phyloP scores from a whole-genome alignment of 1,140 invertebrate species.

The Microplitis mediator region DNA sequence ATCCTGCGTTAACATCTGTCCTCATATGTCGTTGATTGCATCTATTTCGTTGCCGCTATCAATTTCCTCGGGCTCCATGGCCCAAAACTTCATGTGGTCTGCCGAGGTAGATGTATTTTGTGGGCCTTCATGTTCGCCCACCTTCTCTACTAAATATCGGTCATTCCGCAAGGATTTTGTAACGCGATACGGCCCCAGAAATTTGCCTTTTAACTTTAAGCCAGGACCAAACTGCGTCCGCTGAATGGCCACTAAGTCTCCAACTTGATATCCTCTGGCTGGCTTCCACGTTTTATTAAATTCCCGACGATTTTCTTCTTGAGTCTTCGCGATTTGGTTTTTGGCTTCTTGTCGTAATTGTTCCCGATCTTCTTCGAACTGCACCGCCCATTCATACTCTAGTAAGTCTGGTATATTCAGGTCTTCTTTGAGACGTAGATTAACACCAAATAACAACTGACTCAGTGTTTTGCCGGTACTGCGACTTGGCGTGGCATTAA shows the following conservation, averaged over 20 bases:
- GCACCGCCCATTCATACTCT: not conserved
- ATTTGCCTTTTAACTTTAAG: conserved; percentile 9
- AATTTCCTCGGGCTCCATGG: not conserved
- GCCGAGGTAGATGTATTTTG: not conserved
- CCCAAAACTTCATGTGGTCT: not conserved
- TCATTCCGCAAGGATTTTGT: not conserved
- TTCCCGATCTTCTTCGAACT: conserved; percentile 13
- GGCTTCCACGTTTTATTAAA: conserved; percentile 5
- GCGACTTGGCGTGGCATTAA: conserved; percentile 19
- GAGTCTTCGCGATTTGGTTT: conserved; percentile 1
- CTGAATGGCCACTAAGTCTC: conserved; percentile 18
- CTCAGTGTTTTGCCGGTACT: conserved; percentile 5
- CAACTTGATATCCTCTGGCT: conserved; percentile 12
- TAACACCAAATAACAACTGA: not conserved
- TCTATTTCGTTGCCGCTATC: not conserved
- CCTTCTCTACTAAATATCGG: too few relatives aligned
- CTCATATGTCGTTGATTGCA: not conserved
- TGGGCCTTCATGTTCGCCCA: not conserved
- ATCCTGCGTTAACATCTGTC: conserved; percentile 12
- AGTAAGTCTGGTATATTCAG: not conserved
- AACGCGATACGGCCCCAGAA: conserved; percentile 19
- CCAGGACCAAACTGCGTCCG: conserved; percentile 24
- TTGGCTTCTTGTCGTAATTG: conserved; percentile 8
- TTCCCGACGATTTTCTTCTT: conserved; percentile 10
- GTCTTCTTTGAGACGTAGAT: not conserved